Base-by-base conservation (phyloP, 2,797 vertebrate species). In the Muraenolepis orangiensis region DNA sequence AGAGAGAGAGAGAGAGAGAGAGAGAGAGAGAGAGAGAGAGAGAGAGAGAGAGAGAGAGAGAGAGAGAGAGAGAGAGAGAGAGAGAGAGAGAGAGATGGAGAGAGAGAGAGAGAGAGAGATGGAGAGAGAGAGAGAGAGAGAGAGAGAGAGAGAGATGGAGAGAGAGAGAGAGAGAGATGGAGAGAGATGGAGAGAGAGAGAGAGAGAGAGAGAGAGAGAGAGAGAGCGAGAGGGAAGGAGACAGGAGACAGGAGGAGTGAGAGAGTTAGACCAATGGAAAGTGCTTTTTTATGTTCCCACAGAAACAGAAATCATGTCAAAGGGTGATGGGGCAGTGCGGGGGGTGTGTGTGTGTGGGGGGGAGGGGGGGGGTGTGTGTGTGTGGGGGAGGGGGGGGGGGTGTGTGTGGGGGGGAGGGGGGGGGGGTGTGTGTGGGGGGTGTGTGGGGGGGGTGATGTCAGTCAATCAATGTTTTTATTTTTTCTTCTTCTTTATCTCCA, bases 251-350 rank as follows among this genome's bases (percentile, higher is more conserved):
- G 61, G 11, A 28, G 5, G 26, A 29, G n/a, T 7, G 7, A 14
- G n/a, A 4, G 57, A 1, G 61, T 10, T 28, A 13, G 61, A 66
- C 61, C n/a, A 28, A 66, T 66, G 26, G 10, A 66, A 66, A 66
- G 61, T 66, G 61, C n/a, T 66, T 66, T 66, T 66, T 66, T 14
- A 29, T 66, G 61, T 66, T 66, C 61, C 61, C 23, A 28, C 61
- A 28, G 26, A 66, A 66, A 66, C 16, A 4, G 20, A 29, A 66
- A 66, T 29, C 61, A 28, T 66, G 61, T 66, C 61, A 29, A 66
- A 66, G n/a, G n/a, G 23, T 10, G 61, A 23, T 26, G 61, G 61
- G n/a, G n/a, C n/a, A n/a, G n/a, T n/a, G n/a, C n/a, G n/a, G n/a
- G 23, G 26, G 61, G 4, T 0, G n/a, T 51, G 42, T 2, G 4